Percentiles rank a stretch among this genome's conserved stretches.
Conservation (phyloP, 1,140 invertebrate species). For the Orius insidiosus region DNA sequence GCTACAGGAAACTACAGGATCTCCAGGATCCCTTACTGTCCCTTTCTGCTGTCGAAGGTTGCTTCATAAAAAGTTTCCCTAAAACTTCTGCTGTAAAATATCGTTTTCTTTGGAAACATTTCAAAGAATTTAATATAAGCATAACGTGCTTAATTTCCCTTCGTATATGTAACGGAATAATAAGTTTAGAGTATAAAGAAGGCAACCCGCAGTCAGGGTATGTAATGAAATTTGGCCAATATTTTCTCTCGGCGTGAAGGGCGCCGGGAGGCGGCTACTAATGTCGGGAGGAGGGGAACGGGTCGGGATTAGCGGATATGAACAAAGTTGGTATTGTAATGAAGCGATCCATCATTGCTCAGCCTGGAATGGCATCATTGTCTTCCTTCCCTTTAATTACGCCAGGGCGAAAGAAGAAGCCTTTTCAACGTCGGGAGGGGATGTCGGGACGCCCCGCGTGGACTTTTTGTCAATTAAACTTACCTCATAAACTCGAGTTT, state of each 20-base stretch:
- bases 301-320: constrained; percentile 9
- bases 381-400: constrained; percentile 8
- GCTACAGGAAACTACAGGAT: too few relatives aligned
- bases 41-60: too few relatives aligned
- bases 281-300: constrained; percentile 1
- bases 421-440: neutral
- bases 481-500: constrained; percentile 9
- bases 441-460: too few relatives aligned
- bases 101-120: too few relatives aligned
- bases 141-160: too few relatives aligned
- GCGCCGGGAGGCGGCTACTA: neutral
- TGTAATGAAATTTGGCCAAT: constrained; percentile 10
- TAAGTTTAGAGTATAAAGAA: too few relatives aligned
- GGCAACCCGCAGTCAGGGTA: neutral
- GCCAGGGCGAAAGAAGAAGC: constrained; percentile 5
- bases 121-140: too few relatives aligned
- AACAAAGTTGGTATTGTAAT: constrained; percentile 12
- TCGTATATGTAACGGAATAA: too few relatives aligned
- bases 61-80: too few relatives aligned
- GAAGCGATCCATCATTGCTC: constrained; percentile 10
- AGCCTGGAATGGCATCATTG: constrained; percentile 6
- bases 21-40: too few relatives aligned
- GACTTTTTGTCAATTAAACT: constrained; percentile 11
- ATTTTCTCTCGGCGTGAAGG: constrained; percentile 2
- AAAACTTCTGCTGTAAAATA: too few relatives aligned